Conservation (phyloP, 92 coral and sea anemone genomes). For the Umimayanthus kanabou region DNA sequence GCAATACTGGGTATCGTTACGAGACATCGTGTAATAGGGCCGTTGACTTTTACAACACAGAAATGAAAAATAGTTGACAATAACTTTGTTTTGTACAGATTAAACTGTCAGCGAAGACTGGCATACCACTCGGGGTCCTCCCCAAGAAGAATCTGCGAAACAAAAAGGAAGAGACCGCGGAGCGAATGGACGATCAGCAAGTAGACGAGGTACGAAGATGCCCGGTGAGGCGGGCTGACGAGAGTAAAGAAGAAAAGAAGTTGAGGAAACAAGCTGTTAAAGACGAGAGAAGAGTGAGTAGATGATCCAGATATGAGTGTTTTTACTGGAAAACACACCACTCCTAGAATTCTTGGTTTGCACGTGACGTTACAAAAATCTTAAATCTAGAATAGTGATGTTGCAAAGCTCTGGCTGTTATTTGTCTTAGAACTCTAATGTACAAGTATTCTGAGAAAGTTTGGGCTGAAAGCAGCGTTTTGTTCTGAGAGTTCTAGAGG, state of each 20-base stretch:
- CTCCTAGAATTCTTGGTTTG: no score
- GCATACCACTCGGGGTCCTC: slow-evolving; percentile 90
- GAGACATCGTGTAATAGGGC: no score
- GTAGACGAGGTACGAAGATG: neutral
- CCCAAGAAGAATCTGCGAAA: slow-evolving; percentile 52
- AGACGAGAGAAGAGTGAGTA: slow-evolving; percentile 81
- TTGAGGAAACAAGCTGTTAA: slow-evolving; percentile 84
- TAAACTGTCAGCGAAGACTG: slow-evolving; percentile 75
- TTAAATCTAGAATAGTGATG: no score
- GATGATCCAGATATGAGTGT: neutral
- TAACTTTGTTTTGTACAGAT: slow-evolving; percentile 44
- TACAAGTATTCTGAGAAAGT: no score
- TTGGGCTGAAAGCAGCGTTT: no score
- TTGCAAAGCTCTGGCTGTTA: no score
- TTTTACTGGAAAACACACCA: no score
- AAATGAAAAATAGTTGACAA: neutral
- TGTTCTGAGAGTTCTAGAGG: no score
- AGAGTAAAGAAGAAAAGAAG: slow-evolving; percentile 86
- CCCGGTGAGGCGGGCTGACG: slow-evolving; percentile 57
- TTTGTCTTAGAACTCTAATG: no score
- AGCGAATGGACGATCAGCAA: neutral
- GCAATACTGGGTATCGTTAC: no score
- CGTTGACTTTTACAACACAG: no score
- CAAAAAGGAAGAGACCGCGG: slow-evolving; percentile 13
- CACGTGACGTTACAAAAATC: no score